Conservation (phyloP, 2,113 vertebrate genomes). For the Xenotilapia caudafasciata region DNA sequence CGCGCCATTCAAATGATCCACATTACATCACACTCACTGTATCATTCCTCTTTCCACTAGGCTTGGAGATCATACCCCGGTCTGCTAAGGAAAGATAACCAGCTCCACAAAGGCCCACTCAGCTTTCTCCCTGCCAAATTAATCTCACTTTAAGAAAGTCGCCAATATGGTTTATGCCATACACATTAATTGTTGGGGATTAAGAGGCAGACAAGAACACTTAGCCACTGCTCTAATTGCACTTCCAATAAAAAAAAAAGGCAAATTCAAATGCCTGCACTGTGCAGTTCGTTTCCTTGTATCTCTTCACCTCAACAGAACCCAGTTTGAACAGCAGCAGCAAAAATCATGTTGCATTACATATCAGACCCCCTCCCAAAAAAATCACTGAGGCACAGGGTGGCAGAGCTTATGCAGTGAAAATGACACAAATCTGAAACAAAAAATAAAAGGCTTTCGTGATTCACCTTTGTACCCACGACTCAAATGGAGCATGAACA, state of each 20-base stretch:
- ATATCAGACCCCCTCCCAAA: not conserved
- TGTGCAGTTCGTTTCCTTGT: not conserved
- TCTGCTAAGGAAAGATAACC: constrained; percentile 67
- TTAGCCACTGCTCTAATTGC: constrained; percentile 52
- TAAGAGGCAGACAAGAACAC: constrained; percentile 49
- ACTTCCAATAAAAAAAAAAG: not conserved
- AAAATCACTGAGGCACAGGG: constrained; percentile 5
- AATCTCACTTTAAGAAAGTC: constrained; percentile 67
- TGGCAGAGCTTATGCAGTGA: constrained; percentile 19
- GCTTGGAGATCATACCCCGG: constrained; percentile 50
- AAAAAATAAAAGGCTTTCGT: constrained; percentile 34
- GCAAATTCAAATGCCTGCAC: constrained; percentile 1
- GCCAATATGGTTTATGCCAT: constrained; percentile 50
- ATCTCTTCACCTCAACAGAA: constrained; percentile 10
- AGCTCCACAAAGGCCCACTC: constrained; percentile 54
- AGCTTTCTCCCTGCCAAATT: constrained; percentile 48
- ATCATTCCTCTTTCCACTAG: constrained; percentile 33
- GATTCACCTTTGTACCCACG: constrained; percentile 52
- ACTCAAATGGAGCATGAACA: constrained; percentile 42
- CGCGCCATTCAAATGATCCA: constrained; percentile 37
- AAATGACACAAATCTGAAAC: constrained; percentile 61
- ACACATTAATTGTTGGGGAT: constrained; percentile 59
- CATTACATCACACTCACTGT: constrained; percentile 48
- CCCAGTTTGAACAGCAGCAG: constrained; percentile 2
- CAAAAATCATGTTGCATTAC: constrained; percentile 20